phyloP scores from a whole-genome alignment of 2,113 vertebrate genomes.

The Muntiacus reevesi region DNA sequence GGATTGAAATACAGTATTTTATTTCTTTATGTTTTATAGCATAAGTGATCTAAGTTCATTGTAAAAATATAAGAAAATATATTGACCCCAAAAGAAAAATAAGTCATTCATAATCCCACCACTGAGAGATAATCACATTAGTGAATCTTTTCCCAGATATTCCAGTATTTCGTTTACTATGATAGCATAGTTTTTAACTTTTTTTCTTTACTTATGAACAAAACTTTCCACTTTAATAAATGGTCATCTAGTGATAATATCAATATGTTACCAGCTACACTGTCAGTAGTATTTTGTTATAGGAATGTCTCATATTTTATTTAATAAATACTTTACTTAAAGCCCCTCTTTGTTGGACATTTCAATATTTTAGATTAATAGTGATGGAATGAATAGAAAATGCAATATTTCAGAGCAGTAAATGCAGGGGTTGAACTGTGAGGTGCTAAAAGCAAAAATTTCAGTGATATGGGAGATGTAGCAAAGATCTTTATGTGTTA shows the following conservation, averaged over 20 bases:
- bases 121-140: background rate
- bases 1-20: background rate
- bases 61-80: background rate
- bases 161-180: background rate
- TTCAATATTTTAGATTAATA: background rate
- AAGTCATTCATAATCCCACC: background rate
- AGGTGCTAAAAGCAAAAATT: background rate
- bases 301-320: background rate
- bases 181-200: background rate
- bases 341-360: background rate
- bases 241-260: background rate
- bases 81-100: background rate
- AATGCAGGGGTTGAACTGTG: background rate
- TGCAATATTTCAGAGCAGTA: background rate
- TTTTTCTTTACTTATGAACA: background rate
- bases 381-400: background rate
- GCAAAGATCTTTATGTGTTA: no score
- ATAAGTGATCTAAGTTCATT: background rate
- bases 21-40: slow-evolving; percentile 17
- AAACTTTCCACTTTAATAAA: background rate
- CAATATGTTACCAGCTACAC: background rate
- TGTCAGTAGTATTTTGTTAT: background rate
- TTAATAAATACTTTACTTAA: background rate
- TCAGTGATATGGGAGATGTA: background rate
- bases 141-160: background rate